Evolutionary conservation across 2,797 vertebrate species (phyloP), one percentile per base, ranked within the genome.

Genomic region (Natrix natrix): DNA sequence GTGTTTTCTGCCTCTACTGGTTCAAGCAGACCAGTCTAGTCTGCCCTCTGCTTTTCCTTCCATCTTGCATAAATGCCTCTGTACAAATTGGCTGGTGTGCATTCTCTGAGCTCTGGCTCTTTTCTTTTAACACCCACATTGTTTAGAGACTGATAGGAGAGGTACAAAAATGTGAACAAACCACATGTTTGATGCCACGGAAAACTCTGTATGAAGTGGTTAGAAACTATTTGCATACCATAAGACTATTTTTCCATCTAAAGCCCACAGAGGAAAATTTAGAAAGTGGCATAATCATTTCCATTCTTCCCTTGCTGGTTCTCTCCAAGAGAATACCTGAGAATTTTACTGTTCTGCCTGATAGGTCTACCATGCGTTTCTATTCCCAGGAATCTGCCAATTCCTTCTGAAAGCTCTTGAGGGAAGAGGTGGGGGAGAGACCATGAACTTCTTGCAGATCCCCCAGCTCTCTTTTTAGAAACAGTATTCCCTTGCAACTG

Each of bases 401-500:
- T 60, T 74, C 94, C 94, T 89, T 93, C 89, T 0, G 78, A 94
- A 88, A 90, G 8, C 94, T 92, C 89, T 13, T 88, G 17, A 22
- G 8, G 37, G 37, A 24, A 24, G 37, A 74, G 28, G 90, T 91
- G 59, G 90, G 60, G 93, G 89, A 94, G 94, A 92, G 94, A 90
- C 8, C 59, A 17, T 8, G 43, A 94, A 11, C 83, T 92, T 63
- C 24, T 3, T 90, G 91, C 93, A 48, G 32, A 91, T 60, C 87
- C 74, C 91, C 14, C 88, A 93, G 92, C 89, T 61, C 66, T 0
- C 0, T 94, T 63, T 95, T 95, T 69, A 94, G 74, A 94, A 93
- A 92, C 17, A 63, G 37, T 2, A 14, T 59, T 43, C 94, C 17
- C 26, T 52, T 94, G 91, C 92, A 96, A 93, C 94, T 96, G 93